Evolutionary conservation across 1,140 invertebrate genomes (phyloP), one percentile per base, ranked within the genome.

Genomic region (Atta cephalotes): DNA sequence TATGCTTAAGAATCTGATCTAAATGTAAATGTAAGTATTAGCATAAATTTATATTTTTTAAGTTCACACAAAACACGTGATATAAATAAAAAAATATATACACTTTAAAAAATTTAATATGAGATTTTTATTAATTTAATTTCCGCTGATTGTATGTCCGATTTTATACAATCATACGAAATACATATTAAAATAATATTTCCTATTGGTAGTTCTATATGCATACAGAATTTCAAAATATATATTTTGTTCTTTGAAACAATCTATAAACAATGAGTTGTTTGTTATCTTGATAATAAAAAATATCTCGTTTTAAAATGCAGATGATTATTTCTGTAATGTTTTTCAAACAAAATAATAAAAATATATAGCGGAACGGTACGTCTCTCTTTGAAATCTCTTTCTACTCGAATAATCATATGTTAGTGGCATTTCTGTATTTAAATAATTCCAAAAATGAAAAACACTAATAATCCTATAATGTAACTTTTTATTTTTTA

Each of bases 401-500:
- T 5, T 9, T 62, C n/a, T 60, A 35, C 10, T 25, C 18, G 53
- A 12, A 53, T 56, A 76, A 76, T 76, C 53, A 14, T 6, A 12
- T 39, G 1, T 45, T 35, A 76, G n/a, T 7, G 14, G 39, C 56
- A 63, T 63, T 78, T 63, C 10, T 9, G 3, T 39, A 58, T 76
- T 2, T 12, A 35, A 14, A 53, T 60, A 53, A 60, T 79, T 51
- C 3, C 21, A 31, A 25, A 28, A 21, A 65, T 51, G 4, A 2
- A 10, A 12, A 51, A 79, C 12, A 28, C 3, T 21, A 66, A 79
- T 53, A 66, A 79, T 79, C 1, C 12, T 12, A 14, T 35, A 51
- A 80, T n/a, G 35, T 28, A 68, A 68, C 53, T 66, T 68, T 31
- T 56, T 3, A 12, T 45, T 51, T 70, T 21, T 70, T 70, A 16